Conservation (phyloP, 2,113 vertebrate genomes). For the Myocastor coypus region DNA sequence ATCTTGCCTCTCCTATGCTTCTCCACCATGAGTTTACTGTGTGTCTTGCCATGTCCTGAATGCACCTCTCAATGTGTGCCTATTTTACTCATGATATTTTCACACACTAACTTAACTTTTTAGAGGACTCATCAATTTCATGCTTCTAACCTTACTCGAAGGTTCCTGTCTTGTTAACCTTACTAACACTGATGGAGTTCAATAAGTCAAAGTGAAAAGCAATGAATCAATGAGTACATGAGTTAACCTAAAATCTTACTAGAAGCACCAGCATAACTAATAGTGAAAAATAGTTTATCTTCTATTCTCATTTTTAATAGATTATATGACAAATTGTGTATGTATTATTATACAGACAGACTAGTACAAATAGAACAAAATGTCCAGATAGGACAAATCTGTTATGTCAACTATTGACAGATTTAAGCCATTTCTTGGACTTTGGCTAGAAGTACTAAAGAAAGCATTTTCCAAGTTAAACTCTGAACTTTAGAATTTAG, state of each 20-base stretch:
- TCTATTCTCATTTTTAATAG: neutral
- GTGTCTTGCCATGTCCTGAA: neutral
- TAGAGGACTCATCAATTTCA: neutral
- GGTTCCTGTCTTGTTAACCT: neutral
- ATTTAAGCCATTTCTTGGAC: constrained; percentile 66
- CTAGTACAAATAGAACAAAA: constrained; percentile 12
- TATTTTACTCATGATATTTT: neutral
- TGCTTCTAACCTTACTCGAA: neutral
- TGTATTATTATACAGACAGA: neutral
- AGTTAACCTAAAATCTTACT: neutral
- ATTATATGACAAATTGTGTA: neutral
- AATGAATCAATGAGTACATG: neutral
- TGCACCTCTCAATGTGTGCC: neutral
- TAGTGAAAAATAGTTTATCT: neutral
- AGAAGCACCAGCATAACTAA: neutral
- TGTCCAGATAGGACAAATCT: constrained; percentile 55
- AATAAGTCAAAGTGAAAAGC: neutral
- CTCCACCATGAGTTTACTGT: neutral
- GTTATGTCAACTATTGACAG: constrained; percentile 72
- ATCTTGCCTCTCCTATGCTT: neutral
- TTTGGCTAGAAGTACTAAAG: constrained; percentile 67
- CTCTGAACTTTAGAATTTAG: constrained; percentile 71
- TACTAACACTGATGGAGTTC: neutral
- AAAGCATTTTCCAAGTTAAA: constrained; percentile 76
- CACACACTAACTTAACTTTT: neutral